phyloP scores from a whole-genome alignment of 2,113 vertebrate species.

The Hippocampus comes region DNA sequence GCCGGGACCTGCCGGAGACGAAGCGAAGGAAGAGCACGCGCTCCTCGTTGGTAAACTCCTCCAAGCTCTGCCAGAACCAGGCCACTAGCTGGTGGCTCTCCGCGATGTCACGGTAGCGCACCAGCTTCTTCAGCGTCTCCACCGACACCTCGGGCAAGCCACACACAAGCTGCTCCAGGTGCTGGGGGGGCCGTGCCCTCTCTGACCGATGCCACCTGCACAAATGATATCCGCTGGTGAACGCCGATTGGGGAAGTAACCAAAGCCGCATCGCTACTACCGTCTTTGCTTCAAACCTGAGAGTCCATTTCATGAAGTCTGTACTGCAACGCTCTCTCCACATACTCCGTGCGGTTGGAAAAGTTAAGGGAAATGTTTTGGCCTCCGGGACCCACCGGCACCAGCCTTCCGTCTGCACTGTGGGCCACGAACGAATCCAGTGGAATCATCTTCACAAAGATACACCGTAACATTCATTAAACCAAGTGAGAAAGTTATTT shows the following conservation, averaged over 20 bases:
- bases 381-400: constrained; percentile 75
- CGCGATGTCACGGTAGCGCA: constrained; percentile 78
- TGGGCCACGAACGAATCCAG: constrained; percentile 77
- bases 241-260: too few relatives aligned
- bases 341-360: constrained; percentile 74
- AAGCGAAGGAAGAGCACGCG: constrained; percentile 79
- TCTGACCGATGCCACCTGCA: constrained; percentile 75
- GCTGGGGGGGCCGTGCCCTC: constrained; percentile 77
- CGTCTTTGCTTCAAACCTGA: constrained; percentile 65
- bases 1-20: constrained; percentile 75
- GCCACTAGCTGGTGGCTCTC: constrained; percentile 76
- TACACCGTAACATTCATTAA: not conserved
- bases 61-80: constrained; percentile 80
- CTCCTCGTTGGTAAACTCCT: constrained; percentile 82
- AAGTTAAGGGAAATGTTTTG: constrained; percentile 74
- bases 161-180: constrained; percentile 80
- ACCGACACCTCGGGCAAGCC: constrained; percentile 79
- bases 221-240: constrained; percentile 3
- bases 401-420: constrained; percentile 75
- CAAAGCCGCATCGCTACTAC: not conserved
- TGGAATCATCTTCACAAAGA: constrained; percentile 73
- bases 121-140: constrained; percentile 78
- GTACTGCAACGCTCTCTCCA: constrained; percentile 74
- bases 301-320: constrained; percentile 78
- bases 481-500: not conserved